Conservation (phyloP, 2,888 invertebrate species). For the Lutraria lutraria region DNA sequence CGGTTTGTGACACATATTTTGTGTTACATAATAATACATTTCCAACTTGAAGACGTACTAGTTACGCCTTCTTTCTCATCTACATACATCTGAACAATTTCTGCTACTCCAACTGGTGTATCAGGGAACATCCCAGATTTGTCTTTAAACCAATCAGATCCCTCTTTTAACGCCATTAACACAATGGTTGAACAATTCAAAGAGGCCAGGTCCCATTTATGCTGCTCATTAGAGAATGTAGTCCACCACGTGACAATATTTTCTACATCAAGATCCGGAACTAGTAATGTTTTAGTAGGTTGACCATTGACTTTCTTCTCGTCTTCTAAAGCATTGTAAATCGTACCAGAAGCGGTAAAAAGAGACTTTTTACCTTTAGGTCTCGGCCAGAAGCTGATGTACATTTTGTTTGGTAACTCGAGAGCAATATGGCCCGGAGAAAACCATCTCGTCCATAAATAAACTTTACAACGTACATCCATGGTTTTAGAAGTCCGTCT, state of each 20-base stretch:
- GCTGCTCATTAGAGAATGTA: not conserved
- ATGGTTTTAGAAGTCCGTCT: not conserved
- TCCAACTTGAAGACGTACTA: not conserved
- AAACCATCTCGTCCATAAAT: constrained; percentile 16
- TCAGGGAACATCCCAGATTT: not conserved
- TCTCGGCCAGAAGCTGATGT: constrained; percentile 16
- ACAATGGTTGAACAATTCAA: constrained; percentile 10
- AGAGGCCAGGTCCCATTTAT: not conserved
- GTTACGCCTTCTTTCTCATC: not conserved
- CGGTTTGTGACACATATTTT: too few relatives aligned
- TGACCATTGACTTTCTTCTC: not conserved
- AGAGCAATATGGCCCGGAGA: not conserved
- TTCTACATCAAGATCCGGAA: not conserved
- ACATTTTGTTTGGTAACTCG: constrained; percentile 4
- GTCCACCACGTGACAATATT: not conserved
- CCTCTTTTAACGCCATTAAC: not conserved
- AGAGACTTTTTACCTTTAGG: not conserved
- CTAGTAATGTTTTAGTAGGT: not conserved
- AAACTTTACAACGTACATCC: not conserved
- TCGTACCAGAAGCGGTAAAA: not conserved
- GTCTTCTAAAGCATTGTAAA: not conserved
- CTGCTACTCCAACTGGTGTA: not conserved
- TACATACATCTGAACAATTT: not conserved
- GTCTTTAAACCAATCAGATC: constrained; percentile 14
- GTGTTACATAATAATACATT: not conserved